Base-by-base conservation (phyloP, 1,140 invertebrate genomes). In the Drepana arcuata region DNA sequence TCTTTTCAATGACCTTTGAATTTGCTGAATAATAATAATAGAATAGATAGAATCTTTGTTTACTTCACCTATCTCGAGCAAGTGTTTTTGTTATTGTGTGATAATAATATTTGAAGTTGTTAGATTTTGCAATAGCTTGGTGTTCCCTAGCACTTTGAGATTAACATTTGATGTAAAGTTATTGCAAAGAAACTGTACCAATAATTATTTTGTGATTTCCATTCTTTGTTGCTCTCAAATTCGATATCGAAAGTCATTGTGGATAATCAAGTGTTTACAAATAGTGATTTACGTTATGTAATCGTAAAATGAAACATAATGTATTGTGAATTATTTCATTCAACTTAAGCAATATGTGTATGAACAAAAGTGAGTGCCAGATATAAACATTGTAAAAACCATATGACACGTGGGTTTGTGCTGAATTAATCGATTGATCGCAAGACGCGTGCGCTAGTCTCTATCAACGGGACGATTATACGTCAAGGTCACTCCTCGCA, bases 81-180 rank as follows among this genome's bases (percentile, higher is more conserved):
- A 80, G 67, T 79, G 77, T 78, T 79, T 77, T 81, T 81, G 77
- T 81, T 81, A 73, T 81, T 79, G 74, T 77, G 70, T 40, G 42
- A 56, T 61, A 64, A 63, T 60, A 55, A 54, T 58, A 54, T 58
- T 26, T n/a, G n/a, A n/a, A n/a, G n/a, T n/a, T n/a, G n/a, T n/a
- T n/a, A n/a, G n/a, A n/a, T n/a, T n/a, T n/a, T n/a, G n/a, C n/a
- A n/a, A n/a, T n/a, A n/a, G n/a, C n/a, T n/a, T n/a, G n/a, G n/a
- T n/a, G n/a, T n/a, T n/a, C n/a, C n/a, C 26, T 32, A 12, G n/a
- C 29, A 29, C n/a, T n/a, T n/a, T n/a, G n/a, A n/a, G n/a, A n/a
- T n/a, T n/a, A n/a, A n/a, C n/a, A n/a, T n/a, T n/a, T n/a, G n/a
- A n/a, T n/a, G n/a, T n/a, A n/a, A n/a, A n/a, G n/a, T n/a, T n/a